Evolutionary conservation across 2,113 vertebrate genomes (phyloP), one percentile per base, ranked within the genome.

Genomic region (Leucosticte australis): DNA sequence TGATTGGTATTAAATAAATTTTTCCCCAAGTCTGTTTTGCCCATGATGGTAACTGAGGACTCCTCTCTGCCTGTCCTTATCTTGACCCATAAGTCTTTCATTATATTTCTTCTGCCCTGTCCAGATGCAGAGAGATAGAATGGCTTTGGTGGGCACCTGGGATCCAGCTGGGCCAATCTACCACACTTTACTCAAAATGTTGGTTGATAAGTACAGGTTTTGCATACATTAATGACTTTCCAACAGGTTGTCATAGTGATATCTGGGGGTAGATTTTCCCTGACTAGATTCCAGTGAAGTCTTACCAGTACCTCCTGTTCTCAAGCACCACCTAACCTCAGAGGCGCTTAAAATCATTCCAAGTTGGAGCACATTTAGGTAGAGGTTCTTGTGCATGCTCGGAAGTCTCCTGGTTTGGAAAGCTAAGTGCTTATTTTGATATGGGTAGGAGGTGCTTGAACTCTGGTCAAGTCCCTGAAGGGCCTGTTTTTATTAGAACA

Each of bases 391-490:
- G 31, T 96, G 88, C 53, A 23, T 96, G 91, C 91, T 97, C 64
- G 86, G 96, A 97, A 97, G 86, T 95, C 91, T 96, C 88, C 94
- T 90, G 91, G 27, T 96, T 93, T 94, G 86, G 94, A 94, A 93
- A 90, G 33, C 31, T 70, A n/a, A 95, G 64, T 93, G 69, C 52
- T 96, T 94, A 87, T 97, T 97, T 94, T 94, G 94, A 89, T 93
- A 89, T 11, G 68, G 33, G 33, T 86, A 78, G 91, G 92, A 94
- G 83, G 86, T 93, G 64, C 83, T 89, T 90, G 94, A 97, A 95
- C 79, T 86, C 63, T 33, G 6, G 59, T 95, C 16, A 86, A 89
- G 83, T 96, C 95, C 92, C 94, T 89, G 64, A 90, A 96, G 96
- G 80, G 24, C 47, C 59, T 93, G 80, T 89, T 83, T 81, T 89